Evolutionary conservation across 1,140 invertebrate genomes (phyloP).

Genomic region (Rhynchophorus ferrugineus): DNA sequence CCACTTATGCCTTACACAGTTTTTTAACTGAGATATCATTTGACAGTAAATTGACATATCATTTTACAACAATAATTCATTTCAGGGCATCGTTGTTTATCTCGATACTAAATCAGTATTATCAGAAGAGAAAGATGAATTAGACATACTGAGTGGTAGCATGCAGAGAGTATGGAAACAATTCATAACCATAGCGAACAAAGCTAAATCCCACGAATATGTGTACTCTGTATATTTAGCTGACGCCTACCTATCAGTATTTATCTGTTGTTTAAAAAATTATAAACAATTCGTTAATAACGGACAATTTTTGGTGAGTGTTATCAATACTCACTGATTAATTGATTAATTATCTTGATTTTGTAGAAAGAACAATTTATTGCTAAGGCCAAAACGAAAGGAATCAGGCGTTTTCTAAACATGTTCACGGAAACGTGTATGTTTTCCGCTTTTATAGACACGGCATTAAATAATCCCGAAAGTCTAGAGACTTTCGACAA

Average conservation of each 20-base stretch:
- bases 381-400: constrained; percentile 45
- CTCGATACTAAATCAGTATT: constrained; percentile 51
- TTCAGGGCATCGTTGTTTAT: constrained; percentile 57
- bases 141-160: constrained; percentile 53
- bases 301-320: constrained; percentile 50
- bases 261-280: constrained; percentile 57
- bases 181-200: constrained; percentile 32
- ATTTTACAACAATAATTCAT: constrained; percentile 22
- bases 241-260: constrained; percentile 60
- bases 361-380: constrained; percentile 39
- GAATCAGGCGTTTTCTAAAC: constrained; percentile 62
- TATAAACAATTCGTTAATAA: constrained; percentile 48
- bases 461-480: constrained; percentile 29
- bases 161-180: constrained; percentile 50
- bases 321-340: neutral
- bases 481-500: constrained; percentile 34
- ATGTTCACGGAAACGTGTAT: constrained; percentile 81
- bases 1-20: no score
- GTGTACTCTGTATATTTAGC: constrained; percentile 48
- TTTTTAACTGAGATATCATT: no score
- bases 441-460: constrained; percentile 50
- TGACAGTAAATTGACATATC: neutral
- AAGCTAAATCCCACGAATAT: constrained; percentile 43
- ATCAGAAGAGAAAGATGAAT: constrained; percentile 53
- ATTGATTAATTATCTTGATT: constrained; percentile 1